phyloP scores from a whole-genome alignment of 2,888 invertebrate species.

The Perdita meconis region DNA sequence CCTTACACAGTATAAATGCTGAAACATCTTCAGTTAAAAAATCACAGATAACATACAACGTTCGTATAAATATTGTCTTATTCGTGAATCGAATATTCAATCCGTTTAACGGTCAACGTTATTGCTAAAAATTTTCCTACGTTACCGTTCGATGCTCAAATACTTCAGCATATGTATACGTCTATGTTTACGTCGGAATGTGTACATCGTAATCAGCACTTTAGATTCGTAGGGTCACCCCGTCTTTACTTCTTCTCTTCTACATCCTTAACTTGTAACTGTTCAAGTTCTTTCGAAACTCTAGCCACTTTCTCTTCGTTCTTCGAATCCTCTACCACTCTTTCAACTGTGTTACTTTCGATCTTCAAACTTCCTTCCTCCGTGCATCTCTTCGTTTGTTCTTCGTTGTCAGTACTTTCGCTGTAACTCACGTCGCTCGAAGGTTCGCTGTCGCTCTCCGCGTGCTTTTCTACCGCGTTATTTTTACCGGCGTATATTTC shows the following conservation, averaged over 20 bases:
- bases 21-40: conserved; percentile 65
- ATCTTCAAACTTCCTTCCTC: conserved; percentile 34
- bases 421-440: conserved; percentile 76
- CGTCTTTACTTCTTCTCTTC: conserved; percentile 69
- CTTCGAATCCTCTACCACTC: conserved; percentile 43
- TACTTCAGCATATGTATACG: conserved; percentile 53
- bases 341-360: conserved; percentile 43
- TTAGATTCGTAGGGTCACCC: conserved; percentile 32
- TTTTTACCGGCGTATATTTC: conserved; percentile 87
- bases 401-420: conserved; percentile 76
- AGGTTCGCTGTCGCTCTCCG: conserved; percentile 73
- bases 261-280: conserved; percentile 86
- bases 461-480: conserved; percentile 66
- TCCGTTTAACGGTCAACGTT: conserved; percentile 47
- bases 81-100: conserved; percentile 68
- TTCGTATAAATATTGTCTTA: conserved; percentile 74
- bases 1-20: conserved; percentile 45
- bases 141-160: conserved; percentile 46
- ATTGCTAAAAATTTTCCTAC: conserved; percentile 64
- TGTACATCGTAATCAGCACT: conserved; percentile 43
- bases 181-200: conserved; percentile 62
- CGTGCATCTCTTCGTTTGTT: conserved; percentile 64
- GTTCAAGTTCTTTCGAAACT: conserved; percentile 86
- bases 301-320: conserved; percentile 83
- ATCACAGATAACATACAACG: conserved; percentile 75